Evolutionary conservation across 2,888 invertebrate genomes (phyloP), one percentile per base, ranked within the genome.

Genomic region (Arctia plantaginis): DNA sequence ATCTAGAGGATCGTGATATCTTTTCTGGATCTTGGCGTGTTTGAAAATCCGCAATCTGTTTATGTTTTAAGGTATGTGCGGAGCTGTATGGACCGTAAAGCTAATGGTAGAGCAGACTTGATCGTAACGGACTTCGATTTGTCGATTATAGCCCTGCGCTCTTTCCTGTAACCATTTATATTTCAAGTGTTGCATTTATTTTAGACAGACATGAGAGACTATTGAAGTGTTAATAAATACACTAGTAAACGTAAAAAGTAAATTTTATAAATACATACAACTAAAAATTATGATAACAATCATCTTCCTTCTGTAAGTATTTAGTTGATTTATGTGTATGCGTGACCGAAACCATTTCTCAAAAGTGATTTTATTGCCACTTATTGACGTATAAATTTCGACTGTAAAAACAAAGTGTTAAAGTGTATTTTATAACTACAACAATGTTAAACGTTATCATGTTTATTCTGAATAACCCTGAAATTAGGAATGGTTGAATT

Each of bases 351-450:
- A 81, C 89, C 92, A 93, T 92, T 91, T 88, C 88, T 91, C 87
- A 91, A 93, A 94, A 93, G 91, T 93, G 92, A 92, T 93, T 93
- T 94, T 92, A 92, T 90, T 88, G 87, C 89, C 85, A 86, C 84
- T 87, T 86, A 82, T 83, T 84, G 82, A 76, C 87, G 89, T 81
- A 80, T 88, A 78, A 91, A 89, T 87, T 76, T 88, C 83, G 80
- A 88, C 92, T 89, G 83, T 91, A 91, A 82, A 73, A 65, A 78
- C 73, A 73, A 75, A 66, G 59, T 30, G 72, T 82, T 91, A 90
- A 83, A 88, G 90, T 83, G 84, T 79, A 88, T 86, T 90, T 90
- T 90, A 75, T 85, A 80, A 81, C 78, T 78, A 78, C 47, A 51
- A 47, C 15, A 77, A 73, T 75, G 76, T 76, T 82, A 84, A 90